Evolutionary conservation across 1,140 invertebrate species (phyloP), one percentile per base, ranked within the genome.

Genomic region (Bombus sylvicola): DNA sequence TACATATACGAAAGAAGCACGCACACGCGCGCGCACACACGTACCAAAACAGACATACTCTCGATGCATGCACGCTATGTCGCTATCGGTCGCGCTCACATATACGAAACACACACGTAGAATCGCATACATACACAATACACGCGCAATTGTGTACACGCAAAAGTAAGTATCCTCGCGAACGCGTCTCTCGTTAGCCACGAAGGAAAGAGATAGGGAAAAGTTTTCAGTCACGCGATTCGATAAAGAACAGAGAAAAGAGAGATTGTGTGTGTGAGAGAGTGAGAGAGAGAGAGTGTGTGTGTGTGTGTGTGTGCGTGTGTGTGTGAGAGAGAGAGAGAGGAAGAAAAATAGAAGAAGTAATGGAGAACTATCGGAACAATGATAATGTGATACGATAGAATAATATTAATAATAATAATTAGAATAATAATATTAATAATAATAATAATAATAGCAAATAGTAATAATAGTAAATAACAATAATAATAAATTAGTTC

Each of bases 401-500:
- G 87, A 90, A 87, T 91, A 90, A 89, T 91, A 90, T 87, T 90
- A 90, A 87, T 91, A 87, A 85, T 90, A 90, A 87, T 89, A 89
- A 84, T 87, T 73, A 83, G 89, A 91, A 89, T 92, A 92, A 89
- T 91, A 92, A 87, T 92, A 93, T 82, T 89, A 87, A 88, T 89
- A 88, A 86, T 88, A 34, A 87, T 89, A 83, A 73, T 90, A 90
- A 91, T 92, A 92, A 92, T 93, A 92, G 92, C 92, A 93, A 94
- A 94, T 95, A 95, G 76, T 90, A 90, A 91, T 92, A 92, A 92
- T 93, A 92, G 92, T 92, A 93, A 94, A 94, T 95, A 95, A 95
- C 93, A 94, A 94, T 94, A 93, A 95, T 95, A 95, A 95, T 95
- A 95, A 95, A 95, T 95, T 94, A 95, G 94, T 95, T 95, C 94